phyloP scores from a whole-genome alignment of 2,113 vertebrate species.

The Sigmodon hispidus region DNA sequence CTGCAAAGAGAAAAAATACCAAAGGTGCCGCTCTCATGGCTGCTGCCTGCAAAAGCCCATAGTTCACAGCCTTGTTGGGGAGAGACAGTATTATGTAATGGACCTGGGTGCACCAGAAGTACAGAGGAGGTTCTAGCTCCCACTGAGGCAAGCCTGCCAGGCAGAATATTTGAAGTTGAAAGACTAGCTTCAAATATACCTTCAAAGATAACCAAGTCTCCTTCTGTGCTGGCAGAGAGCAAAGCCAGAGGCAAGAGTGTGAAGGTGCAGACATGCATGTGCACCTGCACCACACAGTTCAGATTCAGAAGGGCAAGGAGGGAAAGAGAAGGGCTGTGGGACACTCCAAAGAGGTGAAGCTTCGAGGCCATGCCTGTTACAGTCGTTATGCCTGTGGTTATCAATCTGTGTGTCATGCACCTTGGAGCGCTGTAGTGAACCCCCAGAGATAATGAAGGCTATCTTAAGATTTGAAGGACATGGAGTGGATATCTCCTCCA shows the following conservation, averaged over 20 bases:
- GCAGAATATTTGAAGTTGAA: neutral
- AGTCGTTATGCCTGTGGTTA: neutral
- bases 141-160: neutral
- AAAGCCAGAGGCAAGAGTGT: neutral
- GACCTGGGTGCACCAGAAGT: neutral
- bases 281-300: neutral
- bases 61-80: neutral
- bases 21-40: neutral
- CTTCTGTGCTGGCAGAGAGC: neutral
- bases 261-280: neutral
- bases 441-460: rapidly evolving
- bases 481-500: neutral
- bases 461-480: neutral
- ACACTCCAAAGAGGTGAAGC: neutral
- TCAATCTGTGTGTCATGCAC: neutral
- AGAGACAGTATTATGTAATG: neutral
- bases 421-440: neutral
- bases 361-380: neutral
- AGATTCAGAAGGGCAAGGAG: neutral
- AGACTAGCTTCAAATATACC: constrained; percentile 10
- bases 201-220: constrained; percentile 7
- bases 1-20: constrained; percentile 79
- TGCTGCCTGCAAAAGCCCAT: neutral
- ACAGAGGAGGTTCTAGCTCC: neutral
- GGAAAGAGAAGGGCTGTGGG: neutral